Base-by-base conservation (phyloP, 2,113 vertebrate genomes). In the Ranitomeya variabilis region DNA sequence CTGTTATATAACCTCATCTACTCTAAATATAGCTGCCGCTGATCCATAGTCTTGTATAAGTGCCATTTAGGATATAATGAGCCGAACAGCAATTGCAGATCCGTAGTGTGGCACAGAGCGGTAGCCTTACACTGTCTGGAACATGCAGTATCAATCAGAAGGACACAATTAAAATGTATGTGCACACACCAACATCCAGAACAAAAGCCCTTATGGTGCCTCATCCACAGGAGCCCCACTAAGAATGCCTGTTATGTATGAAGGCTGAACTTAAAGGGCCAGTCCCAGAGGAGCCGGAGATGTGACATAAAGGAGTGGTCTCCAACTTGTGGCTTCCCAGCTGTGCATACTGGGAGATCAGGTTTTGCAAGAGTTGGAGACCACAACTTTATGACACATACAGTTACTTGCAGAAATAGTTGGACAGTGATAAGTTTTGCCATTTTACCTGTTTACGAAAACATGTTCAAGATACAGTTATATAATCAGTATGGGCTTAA, bases 41-140 rank as follows among this genome's bases (percentile, higher is more conserved):
- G 78, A 87, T 73, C 67, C 71, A 78, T 86, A 64, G 85, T 52
- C 57, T 77, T n/a, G 57, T 77, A 86, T 62, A 78, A 64, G 19
- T 64, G 85, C 85, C 73, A 86, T 77, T 78, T 54, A 73, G 51
- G 13, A 26, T 85, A 60, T 85, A 85, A 85, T 59, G 83, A 57
- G 67, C 54, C 4, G 31, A 83, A 19, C 60, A n/a, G 64, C 78
- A 8, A 59, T 23, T 16, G n/a, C n/a, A 31, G 78, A 31, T 60
- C n/a, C 59, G 26, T 21, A 10, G 16, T 9, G 51, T 55, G 76
- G 23, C 76, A 59, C 79, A 62, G 15, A 37, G 23, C 67, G 4
- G 51, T 10, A 0, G 45, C 73, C 73, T 8, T 15, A 7, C 14
- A 26, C 55, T 51, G 12, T 74, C 71, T 54, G 51, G 6, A 78